Percentiles rank a stretch among this genome's conserved stretches.
phyloP scores from a whole-genome alignment of 1,140 invertebrate genomes.

The Branchinecta lindahli region DNA sequence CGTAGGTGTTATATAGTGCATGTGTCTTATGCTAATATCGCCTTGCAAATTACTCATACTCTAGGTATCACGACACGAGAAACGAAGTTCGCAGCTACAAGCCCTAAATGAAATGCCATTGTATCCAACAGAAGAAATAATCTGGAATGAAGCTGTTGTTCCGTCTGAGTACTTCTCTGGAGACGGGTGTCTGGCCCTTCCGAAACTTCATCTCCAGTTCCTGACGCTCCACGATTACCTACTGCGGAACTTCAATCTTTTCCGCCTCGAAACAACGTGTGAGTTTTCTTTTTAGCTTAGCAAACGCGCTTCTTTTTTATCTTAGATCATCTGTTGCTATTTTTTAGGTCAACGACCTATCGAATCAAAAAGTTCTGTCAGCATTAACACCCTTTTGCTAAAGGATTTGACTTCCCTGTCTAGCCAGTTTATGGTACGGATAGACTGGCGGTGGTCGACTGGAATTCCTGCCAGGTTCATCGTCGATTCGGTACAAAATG shows the following conservation, averaged over 20 bases:
- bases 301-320: slow-evolving; percentile 11
- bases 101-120: slow-evolving; percentile 94
- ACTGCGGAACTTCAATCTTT: slow-evolving; percentile 91
- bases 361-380: too few species aligned
- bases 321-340: slow-evolving; percentile 14
- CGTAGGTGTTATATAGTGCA: too few species aligned
- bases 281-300: slow-evolving; percentile 32
- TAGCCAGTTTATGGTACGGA: too few species aligned
- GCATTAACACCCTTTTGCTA: slow-evolving; percentile 15
- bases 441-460: too few species aligned
- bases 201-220: slow-evolving; percentile 97
- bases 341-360: too few species aligned
- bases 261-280: slow-evolving; percentile 95
- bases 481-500: too few species aligned
- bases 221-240: slow-evolving; percentile 96
- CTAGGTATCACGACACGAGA: slow-evolving; percentile 69
- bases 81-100: slow-evolving; percentile 77
- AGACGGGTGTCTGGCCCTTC: slow-evolving; percentile 84
- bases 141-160: slow-evolving; percentile 98
- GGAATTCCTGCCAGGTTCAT: too few species aligned
- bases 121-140: slow-evolving; percentile 93
- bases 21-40: too few species aligned
- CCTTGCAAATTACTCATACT: slow-evolving; percentile 20
- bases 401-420: slow-evolving; percentile 13
- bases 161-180: slow-evolving; percentile 94